Evolutionary conservation across 2,888 invertebrate genomes (phyloP).

Genomic region (Psylliodes chrysocephalus): DNA sequence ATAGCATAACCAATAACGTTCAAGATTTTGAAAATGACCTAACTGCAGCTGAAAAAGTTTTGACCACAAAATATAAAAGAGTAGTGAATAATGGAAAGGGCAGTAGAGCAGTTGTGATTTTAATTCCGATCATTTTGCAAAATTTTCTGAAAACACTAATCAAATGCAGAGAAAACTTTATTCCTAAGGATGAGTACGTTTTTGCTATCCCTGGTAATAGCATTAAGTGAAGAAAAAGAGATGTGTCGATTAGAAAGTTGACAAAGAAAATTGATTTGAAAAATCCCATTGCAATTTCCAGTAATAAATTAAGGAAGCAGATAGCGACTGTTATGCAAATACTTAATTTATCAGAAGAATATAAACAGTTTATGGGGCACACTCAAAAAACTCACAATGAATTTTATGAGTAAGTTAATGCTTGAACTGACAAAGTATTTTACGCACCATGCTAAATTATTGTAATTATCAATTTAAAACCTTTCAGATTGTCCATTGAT

Average conservation of each 20-base stretch:
- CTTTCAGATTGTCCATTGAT: too few species aligned
- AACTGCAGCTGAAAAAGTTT: conserved; percentile 38
- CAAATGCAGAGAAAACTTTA: conserved; percentile 46
- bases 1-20: conserved; percentile 23
- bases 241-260: conserved; percentile 47
- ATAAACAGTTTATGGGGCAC: conserved; percentile 46
- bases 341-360: conserved; percentile 42
- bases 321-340: conserved; percentile 50
- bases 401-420: conserved; percentile 45
- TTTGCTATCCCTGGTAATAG: conserved; percentile 48
- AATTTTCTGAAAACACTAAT: conserved; percentile 43
- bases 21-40: conserved; percentile 39
- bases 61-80: conserved; percentile 44
- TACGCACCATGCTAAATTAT: too few species aligned
- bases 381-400: too few species aligned
- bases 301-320: conserved; percentile 49
- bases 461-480: too few species aligned
- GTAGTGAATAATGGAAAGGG: conserved; percentile 48
- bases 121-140: conserved; percentile 48
- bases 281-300: conserved; percentile 42
- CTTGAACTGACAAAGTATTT: too few species aligned
- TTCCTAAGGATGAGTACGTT: conserved; percentile 49
- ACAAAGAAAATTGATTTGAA: conserved; percentile 44
- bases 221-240: conserved; percentile 50
- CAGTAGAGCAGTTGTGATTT: conserved; percentile 48